Conservation (phyloP, 2,888 invertebrate species). For the Iselma pallidipennis region DNA sequence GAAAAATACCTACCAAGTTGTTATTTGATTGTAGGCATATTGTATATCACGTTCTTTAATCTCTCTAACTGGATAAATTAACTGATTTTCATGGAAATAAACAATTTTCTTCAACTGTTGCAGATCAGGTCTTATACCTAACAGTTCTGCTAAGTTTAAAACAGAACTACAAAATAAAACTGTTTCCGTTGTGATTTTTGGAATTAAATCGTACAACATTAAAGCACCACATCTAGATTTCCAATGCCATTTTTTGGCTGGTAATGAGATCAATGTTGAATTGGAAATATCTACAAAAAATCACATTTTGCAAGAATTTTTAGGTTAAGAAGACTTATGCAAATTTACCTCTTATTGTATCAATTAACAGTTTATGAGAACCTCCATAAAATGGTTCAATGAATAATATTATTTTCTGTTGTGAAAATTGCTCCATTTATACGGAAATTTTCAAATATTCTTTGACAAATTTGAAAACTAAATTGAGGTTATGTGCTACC, state of each 20-base stretch:
- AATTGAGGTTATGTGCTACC: no score
- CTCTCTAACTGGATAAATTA: constrained; percentile 69
- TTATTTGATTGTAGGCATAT: constrained; percentile 75
- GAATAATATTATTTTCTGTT: constrained; percentile 60
- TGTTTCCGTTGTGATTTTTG: constrained; percentile 58
- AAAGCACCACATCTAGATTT: constrained; percentile 70
- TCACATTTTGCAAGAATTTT: not conserved
- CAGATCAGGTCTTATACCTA: constrained; percentile 69
- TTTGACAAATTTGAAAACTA: no score
- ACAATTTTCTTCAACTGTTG: constrained; percentile 64
- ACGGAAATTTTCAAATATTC: no score
- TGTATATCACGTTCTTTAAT: constrained; percentile 72
- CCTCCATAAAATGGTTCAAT: constrained; percentile 76
- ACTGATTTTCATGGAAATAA: constrained; percentile 80
- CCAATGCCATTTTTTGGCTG: constrained; percentile 81
- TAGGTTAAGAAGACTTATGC: not conserved
- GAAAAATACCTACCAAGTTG: constrained; percentile 62
- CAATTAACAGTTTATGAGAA: constrained; percentile 70
- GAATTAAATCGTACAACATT: constrained; percentile 64
- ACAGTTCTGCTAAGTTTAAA: constrained; percentile 69
- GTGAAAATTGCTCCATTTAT: no score
- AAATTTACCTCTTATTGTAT: constrained; percentile 51
- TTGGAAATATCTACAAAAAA: constrained; percentile 38
- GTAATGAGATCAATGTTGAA: constrained; percentile 61
- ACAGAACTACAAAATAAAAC: constrained; percentile 71